Percentiles rank a stretch among this genome's conserved stretches.
Evolutionary conservation across 2,113 vertebrate species (phyloP).

Genomic region (Lophotis ruficrista): DNA sequence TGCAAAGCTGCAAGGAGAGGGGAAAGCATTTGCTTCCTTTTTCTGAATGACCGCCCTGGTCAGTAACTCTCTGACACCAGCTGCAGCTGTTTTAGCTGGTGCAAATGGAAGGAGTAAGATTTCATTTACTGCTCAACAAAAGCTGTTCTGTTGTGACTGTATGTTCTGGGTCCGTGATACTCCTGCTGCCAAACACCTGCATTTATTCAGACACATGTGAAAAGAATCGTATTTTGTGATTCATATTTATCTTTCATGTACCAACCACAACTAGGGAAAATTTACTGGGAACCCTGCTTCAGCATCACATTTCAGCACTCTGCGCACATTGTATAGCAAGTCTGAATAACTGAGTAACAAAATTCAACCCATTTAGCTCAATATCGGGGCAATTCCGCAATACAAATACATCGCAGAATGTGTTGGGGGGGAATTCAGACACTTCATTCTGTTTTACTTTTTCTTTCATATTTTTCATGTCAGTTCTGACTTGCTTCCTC

Average conservation of each 20-base stretch:
- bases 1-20: not conserved
- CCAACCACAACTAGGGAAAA: not conserved
- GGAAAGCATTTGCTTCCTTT: not conserved
- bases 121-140: conserved; percentile 35
- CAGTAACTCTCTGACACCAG: not conserved
- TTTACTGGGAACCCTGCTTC: not conserved
- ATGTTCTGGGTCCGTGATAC: not conserved
- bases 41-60: accelerated
- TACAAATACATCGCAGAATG: not conserved
- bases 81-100: conserved; percentile 24
- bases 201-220: conserved; percentile 15
- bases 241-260: not conserved
- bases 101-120: not conserved
- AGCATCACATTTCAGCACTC: accelerated
- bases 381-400: not conserved
- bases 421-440: not conserved
- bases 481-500: not conserved
- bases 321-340: not conserved
- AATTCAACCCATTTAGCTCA: not conserved
- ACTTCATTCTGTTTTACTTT: not conserved
- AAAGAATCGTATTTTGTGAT: not conserved
- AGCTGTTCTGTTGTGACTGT: conserved; percentile 30
- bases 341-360: not conserved
- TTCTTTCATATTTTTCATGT: not conserved
- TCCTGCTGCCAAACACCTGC: conserved; percentile 73